phyloP scores from a whole-genome alignment of 64 coral and sea anemone genomes.

The Montipora cactus region DNA sequence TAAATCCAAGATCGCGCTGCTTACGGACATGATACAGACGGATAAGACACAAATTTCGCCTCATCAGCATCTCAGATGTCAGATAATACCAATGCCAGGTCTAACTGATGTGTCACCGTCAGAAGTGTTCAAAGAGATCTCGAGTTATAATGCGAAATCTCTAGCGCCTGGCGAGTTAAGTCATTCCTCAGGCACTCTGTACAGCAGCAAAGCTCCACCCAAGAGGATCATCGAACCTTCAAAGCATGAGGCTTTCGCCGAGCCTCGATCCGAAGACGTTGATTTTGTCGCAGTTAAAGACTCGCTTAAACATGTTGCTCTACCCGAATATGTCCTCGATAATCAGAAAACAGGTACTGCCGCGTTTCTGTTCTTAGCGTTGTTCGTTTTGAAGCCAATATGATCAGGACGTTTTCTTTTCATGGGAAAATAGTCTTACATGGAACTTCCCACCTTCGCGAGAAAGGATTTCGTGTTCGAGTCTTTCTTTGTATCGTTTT shows the following conservation, averaged over 20 bases:
- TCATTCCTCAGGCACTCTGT: conserved; percentile 70
- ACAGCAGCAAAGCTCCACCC: conserved; percentile 79
- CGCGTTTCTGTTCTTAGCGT: not conserved
- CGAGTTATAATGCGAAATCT: conserved; percentile 94
- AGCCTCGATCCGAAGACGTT: conserved; percentile 42
- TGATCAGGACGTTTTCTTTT: too few relatives aligned
- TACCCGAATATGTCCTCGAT: not conserved
- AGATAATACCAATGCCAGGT: conserved; percentile 94
- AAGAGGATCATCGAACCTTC: conserved; percentile 68
- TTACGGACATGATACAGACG: conserved; percentile 80
- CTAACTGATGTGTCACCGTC: conserved; percentile 68
- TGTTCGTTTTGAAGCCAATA: too few relatives aligned
- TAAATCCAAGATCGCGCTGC: conserved; percentile 70
- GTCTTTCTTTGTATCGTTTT: too few relatives aligned
- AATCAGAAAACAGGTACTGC: conserved; percentile 21
- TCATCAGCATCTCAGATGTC: conserved; percentile 46
- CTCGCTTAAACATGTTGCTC: conserved; percentile 4
- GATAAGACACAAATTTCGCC: conserved; percentile 14
- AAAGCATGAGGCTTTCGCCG: conserved; percentile 19
- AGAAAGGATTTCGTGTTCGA: too few relatives aligned
- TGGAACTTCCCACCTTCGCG: too few relatives aligned
- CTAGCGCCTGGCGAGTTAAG: conserved; percentile 91
- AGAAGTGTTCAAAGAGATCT: conserved; percentile 83
- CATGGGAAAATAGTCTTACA: too few relatives aligned
- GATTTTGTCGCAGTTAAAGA: conserved; percentile 37